Percentiles rank a stretch among this genome's conserved stretches.
Conservation (phyloP, 2,888 invertebrate genomes). For the Leucozona laternaria region DNA sequence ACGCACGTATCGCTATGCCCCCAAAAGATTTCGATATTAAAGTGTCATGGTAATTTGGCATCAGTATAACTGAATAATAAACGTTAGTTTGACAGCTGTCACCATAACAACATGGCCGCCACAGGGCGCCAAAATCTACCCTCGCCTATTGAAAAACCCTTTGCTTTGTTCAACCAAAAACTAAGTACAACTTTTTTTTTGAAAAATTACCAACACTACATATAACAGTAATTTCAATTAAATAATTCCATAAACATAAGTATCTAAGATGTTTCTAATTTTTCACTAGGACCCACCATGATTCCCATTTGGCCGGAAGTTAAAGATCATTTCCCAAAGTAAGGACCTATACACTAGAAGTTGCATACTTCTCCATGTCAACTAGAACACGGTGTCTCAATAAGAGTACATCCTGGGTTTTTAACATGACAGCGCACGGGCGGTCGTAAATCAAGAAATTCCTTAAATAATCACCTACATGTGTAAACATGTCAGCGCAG, state of each 20-base stretch:
- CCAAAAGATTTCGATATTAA: too few relatives aligned
- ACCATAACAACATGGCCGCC: too few relatives aligned
- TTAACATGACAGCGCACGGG: slow-evolving; percentile 65
- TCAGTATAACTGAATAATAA: too few relatives aligned
- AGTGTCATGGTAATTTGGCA: too few relatives aligned
- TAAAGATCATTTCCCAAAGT: slow-evolving; percentile 52
- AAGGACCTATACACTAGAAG: neutral
- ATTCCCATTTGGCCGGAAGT: slow-evolving; percentile 59
- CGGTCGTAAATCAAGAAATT: slow-evolving; percentile 71
- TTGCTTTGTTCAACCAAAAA: neutral
- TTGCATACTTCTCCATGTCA: neutral
- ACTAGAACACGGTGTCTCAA: neutral
- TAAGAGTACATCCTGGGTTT: slow-evolving; percentile 27
- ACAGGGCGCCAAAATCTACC: too few relatives aligned
- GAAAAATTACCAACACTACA: slow-evolving; percentile 49
- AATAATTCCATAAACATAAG: neutral
- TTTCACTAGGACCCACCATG: slow-evolving; percentile 46
- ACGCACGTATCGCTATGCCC: too few relatives aligned
- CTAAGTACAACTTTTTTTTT: neutral
- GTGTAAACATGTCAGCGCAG: slow-evolving; percentile 73
- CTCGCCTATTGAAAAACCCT: too few relatives aligned
- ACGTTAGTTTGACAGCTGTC: too few relatives aligned
- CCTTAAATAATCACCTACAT: slow-evolving; percentile 74
- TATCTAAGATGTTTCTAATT: slow-evolving; percentile 50
- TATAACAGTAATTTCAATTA: slow-evolving; percentile 55